Conservation (phyloP, 2,113 vertebrate genomes). For the Opisthocomus hoazin region DNA sequence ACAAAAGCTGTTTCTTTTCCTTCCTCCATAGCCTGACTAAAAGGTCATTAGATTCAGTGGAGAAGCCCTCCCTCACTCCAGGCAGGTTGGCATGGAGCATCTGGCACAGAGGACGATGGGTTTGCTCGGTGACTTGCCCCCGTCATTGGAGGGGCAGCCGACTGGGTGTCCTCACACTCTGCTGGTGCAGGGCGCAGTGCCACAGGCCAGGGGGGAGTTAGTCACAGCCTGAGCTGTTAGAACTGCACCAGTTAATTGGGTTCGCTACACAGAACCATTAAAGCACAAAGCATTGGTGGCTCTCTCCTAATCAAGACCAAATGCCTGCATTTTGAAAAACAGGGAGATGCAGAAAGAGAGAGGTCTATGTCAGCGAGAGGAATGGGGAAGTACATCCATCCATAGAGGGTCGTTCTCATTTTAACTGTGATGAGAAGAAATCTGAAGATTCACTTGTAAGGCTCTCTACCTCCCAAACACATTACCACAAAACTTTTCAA, state of each 20-base stretch:
- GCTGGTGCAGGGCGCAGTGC: not conserved
- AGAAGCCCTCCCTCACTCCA: too few relatives aligned
- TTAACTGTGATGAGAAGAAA: not conserved
- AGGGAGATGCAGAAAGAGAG: not conserved
- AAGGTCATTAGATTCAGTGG: not conserved
- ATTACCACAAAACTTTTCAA: rapidly evolving
- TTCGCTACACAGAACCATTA: not conserved
- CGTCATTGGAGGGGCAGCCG: not conserved
- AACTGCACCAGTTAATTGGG: not conserved
- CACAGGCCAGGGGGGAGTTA: not conserved
- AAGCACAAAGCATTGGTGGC: not conserved
- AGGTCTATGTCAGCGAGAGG: not conserved
- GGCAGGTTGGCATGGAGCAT: not conserved
- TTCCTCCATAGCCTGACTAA: not conserved
- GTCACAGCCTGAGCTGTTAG: not conserved
- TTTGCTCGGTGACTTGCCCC: too few relatives aligned
- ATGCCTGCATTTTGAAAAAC: not conserved
- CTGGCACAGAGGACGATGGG: not conserved
- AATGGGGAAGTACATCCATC: not conserved
- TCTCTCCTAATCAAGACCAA: not conserved
- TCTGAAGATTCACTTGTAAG: rapidly evolving
- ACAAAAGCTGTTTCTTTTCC: not conserved
- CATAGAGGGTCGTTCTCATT: rapidly evolving
- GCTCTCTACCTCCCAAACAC: too few relatives aligned
- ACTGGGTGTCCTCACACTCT: not conserved